phyloP scores from a whole-genome alignment of 2,113 vertebrate genomes.

The Psammodynastes pulverulentus region DNA sequence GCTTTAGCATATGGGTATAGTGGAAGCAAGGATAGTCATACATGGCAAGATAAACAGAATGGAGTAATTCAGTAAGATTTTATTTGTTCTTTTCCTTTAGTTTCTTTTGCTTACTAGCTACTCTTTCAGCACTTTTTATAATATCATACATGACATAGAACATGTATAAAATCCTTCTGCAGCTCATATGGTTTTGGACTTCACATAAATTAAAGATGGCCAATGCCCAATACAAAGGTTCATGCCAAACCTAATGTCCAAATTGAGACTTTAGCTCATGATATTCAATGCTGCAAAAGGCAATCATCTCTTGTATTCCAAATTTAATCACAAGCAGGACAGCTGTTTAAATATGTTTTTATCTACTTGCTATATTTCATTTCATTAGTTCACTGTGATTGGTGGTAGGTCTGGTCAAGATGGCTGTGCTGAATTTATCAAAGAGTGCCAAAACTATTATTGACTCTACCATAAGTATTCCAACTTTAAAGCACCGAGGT shows the following conservation, averaged over 20 bases:
- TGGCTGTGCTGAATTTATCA: neutral
- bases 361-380: neutral
- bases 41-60: neutral
- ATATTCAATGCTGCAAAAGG: neutral
- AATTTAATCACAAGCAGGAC: neutral
- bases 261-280: neutral
- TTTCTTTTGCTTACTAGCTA: neutral
- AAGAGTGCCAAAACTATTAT: neutral
- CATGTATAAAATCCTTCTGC: neutral
- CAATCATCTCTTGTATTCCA: neutral
- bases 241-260: neutral
- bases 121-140: neutral
- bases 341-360: neutral
- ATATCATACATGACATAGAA: neutral
- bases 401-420: neutral
- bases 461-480: neutral
- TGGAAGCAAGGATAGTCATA: neutral
- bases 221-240: neutral
- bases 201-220: neutral
- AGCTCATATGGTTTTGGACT: neutral
- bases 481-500: neutral
- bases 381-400: neutral
- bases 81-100: neutral
- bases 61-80: neutral
- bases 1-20: neutral